A percentile compares a stretch with the other conserved stretches of the same genome.
These are phyloP conservation scores for Chloroclysta siterata DNA, from an alignment of 2,888 invertebrate genomes.

Conservation along the genomic window DNA sequence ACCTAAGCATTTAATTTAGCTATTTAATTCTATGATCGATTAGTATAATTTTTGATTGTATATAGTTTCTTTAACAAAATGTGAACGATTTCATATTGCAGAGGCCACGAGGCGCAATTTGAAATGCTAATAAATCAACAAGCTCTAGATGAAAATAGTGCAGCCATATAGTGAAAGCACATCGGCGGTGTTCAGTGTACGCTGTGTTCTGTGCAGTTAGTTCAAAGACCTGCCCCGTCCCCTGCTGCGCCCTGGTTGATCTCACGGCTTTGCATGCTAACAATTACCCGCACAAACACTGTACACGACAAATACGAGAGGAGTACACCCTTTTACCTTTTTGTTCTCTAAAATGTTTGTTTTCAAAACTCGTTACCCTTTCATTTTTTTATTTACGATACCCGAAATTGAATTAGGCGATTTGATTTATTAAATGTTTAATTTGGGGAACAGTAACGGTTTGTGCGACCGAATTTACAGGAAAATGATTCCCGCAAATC, in stretches of 20 bases:
- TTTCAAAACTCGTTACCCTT: constrained; percentile 77
- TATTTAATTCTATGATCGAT: neutral
- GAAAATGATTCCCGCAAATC: constrained; percentile 61
- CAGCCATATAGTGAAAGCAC: constrained; percentile 28
- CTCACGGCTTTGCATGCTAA: constrained; percentile 77
- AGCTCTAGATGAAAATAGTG: constrained; percentile 40
- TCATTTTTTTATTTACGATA: constrained; percentile 74
- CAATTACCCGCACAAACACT: constrained; percentile 73
- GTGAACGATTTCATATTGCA: constrained; percentile 17
- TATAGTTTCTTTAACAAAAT: neutral
- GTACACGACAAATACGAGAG: constrained; percentile 71
- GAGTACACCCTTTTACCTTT: constrained; percentile 69
- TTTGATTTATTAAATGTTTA: constrained; percentile 79
- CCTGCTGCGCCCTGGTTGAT: constrained; percentile 60
- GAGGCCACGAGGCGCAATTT: constrained; percentile 30
- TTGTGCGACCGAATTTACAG: constrained; percentile 62
- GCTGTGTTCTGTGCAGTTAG: constrained; percentile 40
- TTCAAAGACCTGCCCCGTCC: constrained; percentile 61
- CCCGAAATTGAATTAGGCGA: constrained; percentile 66
- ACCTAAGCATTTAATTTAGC: constrained; percentile 1
- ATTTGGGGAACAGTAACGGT: constrained; percentile 55
- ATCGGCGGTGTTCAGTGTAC: constrained; percentile 18
- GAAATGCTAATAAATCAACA: constrained; percentile 40
- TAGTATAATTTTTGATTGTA: neutral
- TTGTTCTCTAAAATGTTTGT: constrained; percentile 75